These are phyloP conservation scores for Ericerus pela DNA, from an alignment of 1,140 invertebrate species.

Conservation along the genomic window DNA sequence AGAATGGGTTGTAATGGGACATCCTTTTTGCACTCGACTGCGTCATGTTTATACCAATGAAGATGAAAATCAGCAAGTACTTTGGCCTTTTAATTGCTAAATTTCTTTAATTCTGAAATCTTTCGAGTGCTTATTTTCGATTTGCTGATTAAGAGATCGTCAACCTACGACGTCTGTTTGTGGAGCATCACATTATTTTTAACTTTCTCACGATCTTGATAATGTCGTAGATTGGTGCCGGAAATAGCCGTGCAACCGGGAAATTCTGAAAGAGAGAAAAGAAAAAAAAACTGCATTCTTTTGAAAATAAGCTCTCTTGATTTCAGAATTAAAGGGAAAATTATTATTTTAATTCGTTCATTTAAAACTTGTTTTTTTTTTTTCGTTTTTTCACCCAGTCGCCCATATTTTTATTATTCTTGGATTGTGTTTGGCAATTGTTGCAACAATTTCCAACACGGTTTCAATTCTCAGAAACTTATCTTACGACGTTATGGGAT, in stretches of 20 bases:
- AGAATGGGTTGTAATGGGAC: conserved; percentile 84
- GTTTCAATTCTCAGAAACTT: conserved; percentile 87
- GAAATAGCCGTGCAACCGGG: no score
- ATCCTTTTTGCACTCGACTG: conserved; percentile 64
- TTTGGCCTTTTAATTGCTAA: neutral
- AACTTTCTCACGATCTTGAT: no score
- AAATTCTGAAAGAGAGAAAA: no score
- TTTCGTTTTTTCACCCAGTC: no score
- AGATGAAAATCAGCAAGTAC: conserved; percentile 34
- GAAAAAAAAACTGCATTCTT: no score
- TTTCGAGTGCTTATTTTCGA: no score
- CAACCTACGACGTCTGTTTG: no score
- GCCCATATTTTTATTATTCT: conserved; percentile 74
- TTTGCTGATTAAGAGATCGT: no score
- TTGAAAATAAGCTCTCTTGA: no score
- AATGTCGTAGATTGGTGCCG: no score
- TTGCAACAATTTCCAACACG: conserved; percentile 67
- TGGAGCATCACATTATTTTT: no score
- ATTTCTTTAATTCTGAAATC: no score
- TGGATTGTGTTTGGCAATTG: conserved; percentile 89
- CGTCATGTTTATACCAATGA: conserved; percentile 40
- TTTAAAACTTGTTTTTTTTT: conserved; percentile 12
- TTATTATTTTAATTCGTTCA: conserved; percentile 12
- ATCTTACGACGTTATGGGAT: conserved; percentile 83
- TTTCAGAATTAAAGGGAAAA: neutral